Evolutionary conservation across 1,140 invertebrate genomes (phyloP).

Genomic region (Marisa cornuarietis): DNA sequence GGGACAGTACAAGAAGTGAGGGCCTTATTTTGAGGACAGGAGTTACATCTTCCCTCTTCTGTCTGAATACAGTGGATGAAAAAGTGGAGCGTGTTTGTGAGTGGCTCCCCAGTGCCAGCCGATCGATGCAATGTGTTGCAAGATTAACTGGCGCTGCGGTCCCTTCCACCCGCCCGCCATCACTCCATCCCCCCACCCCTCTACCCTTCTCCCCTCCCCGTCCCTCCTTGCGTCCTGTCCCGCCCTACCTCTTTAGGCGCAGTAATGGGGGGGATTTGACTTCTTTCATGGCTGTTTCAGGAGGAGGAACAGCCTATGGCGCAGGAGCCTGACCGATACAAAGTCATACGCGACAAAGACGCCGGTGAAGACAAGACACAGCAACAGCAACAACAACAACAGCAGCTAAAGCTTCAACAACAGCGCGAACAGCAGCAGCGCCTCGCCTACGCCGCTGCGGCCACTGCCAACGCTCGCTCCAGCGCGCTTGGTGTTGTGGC

Average conservation of each 20-base stretch:
- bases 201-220: neutral
- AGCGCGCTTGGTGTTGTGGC: too few species aligned
- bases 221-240: neutral
- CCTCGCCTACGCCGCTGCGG: too few species aligned
- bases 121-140: neutral
- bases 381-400: neutral
- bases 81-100: too few species aligned
- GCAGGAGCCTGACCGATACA: constrained; percentile 49
- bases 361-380: constrained; percentile 23
- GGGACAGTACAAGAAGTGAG: neutral
- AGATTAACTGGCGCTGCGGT: neutral
- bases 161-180: neutral
- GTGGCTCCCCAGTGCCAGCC: neutral
- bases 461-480: too few species aligned
- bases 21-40: neutral
- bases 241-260: neutral
- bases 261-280: neutral
- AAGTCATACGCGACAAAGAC: constrained; percentile 31
- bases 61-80: neutral
- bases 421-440: neutral
- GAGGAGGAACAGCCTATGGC: constrained; percentile 57
- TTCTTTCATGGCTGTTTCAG: constrained; percentile 32
- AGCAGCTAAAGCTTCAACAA: neutral
- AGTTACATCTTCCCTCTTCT: neutral
- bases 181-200: neutral